Conservation (phyloP, 2,113 vertebrate genomes). For the Columba janthina region DNA sequence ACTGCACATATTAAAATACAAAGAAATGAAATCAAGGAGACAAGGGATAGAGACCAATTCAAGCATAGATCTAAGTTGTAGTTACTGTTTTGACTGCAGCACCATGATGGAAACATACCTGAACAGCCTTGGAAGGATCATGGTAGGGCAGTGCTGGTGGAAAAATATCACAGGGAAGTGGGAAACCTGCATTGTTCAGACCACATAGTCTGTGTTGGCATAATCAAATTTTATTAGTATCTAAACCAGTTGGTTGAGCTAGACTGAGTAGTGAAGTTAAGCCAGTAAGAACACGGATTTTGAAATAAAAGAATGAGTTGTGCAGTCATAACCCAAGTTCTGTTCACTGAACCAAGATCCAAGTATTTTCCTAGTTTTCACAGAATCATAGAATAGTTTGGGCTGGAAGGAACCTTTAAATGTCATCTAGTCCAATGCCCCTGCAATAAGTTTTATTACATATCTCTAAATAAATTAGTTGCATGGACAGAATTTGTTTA, state of each 20-base stretch:
- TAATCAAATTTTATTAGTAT: neutral
- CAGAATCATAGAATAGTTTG: too few relatives aligned
- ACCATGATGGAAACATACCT: neutral
- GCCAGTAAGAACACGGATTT: neutral
- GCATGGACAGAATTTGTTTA: neutral
- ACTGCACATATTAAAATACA: neutral
- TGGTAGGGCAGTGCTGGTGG: neutral
- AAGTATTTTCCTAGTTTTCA: neutral
- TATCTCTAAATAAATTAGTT: neutral
- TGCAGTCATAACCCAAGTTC: neutral
- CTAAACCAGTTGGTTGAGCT: neutral
- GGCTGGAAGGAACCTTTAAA: too few relatives aligned
- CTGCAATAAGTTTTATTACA: neutral
- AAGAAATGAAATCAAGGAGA: neutral
- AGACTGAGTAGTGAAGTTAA: neutral
- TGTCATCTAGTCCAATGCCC: neutral
- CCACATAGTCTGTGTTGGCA: accelerated
- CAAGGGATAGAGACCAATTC: neutral
- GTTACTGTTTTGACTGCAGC: neutral
- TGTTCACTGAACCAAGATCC: neutral
- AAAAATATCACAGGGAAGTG: neutral
- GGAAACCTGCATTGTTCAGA: neutral
- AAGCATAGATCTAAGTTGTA: neutral
- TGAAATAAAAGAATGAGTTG: neutral
- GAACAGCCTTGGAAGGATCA: neutral